These are phyloP conservation scores for Synergus japonicus DNA, from an alignment of 2,888 invertebrate species.

Conservation along the genomic window DNA sequence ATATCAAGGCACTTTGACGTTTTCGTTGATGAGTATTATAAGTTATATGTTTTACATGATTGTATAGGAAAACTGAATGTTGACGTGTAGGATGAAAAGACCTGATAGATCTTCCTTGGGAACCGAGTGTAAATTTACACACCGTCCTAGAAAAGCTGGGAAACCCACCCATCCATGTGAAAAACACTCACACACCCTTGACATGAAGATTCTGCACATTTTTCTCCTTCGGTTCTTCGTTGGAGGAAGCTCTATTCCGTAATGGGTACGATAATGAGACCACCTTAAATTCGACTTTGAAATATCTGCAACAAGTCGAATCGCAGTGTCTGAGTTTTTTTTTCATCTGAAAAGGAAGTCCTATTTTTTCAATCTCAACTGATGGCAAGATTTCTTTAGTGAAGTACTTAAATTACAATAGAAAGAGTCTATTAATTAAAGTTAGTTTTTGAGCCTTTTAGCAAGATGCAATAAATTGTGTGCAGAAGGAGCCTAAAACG, in stretches of 20 bases:
- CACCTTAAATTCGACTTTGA: constrained; percentile 14
- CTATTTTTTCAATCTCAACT: neutral
- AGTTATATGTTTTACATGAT: neutral
- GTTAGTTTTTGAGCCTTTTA: too few species aligned
- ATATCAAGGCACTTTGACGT: neutral
- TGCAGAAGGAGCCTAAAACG: too few species aligned
- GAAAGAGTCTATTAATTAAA: too few species aligned
- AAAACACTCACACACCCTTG: constrained; percentile 11
- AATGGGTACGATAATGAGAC: constrained; percentile 25
- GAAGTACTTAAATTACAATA: neutral
- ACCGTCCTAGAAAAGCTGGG: constrained; percentile 51
- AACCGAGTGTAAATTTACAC: constrained; percentile 63
- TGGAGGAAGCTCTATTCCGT: neutral
- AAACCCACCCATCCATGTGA: neutral
- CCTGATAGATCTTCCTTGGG: constrained; percentile 62
- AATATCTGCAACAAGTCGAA: constrained; percentile 1
- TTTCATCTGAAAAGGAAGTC: neutral
- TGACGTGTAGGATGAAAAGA: constrained; percentile 38
- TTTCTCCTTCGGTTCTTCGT: constrained; percentile 11
- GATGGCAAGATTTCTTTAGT: neutral
- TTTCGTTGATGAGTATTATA: neutral
- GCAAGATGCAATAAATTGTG: too few species aligned
- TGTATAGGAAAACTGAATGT: neutral
- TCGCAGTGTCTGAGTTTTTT: constrained; percentile 33
- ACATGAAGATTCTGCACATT: constrained; percentile 30